Percentiles rank a stretch among this genome's conserved stretches.
phyloP scores from a whole-genome alignment of 92 coral and sea anemone genomes.

The Phenganax marumi region DNA sequence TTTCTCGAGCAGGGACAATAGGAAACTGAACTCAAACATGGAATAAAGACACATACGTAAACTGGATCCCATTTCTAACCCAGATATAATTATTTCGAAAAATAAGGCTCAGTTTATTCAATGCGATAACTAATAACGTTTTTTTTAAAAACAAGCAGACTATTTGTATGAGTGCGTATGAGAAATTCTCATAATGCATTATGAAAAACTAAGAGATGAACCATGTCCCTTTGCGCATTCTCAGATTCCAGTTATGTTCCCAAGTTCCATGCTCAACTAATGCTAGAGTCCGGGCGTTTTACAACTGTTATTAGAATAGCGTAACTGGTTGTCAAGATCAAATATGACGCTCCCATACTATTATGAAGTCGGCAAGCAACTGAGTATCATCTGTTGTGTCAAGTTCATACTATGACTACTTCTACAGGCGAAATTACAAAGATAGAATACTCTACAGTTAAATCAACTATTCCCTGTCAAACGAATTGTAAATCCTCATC shows the following conservation, averaged over 20 bases:
- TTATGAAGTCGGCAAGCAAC: constrained; percentile 3
- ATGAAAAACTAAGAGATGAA: neutral
- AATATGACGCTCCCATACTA: constrained; percentile 33
- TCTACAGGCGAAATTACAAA: neutral
- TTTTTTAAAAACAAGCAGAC: too few relatives aligned
- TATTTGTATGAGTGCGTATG: too few relatives aligned
- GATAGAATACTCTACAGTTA: neutral
- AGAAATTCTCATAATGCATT: neutral
- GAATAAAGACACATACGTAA: neutral
- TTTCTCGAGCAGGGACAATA: constrained; percentile 10
- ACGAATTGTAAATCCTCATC: neutral
- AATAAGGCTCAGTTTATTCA: too few relatives aligned
- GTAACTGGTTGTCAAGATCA: neutral
- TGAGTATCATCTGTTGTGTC: constrained; percentile 26
- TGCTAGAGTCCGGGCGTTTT: neutral
- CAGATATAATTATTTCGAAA: too few relatives aligned
- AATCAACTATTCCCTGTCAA: neutral
- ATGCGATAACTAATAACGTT: too few relatives aligned
- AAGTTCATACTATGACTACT: neutral
- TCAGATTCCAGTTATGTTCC: constrained; percentile 23
- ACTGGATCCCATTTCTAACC: too few relatives aligned
- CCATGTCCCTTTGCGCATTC: constrained; percentile 10
- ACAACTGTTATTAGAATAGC: neutral
- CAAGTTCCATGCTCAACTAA: constrained; percentile 3
- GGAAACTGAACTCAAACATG: neutral